A percentile compares a stretch with the other conserved stretches of the same genome.
These are phyloP conservation scores for Adineta ricciae DNA, from an alignment of 2,888 invertebrate genomes.

Conservation along the genomic window DNA sequence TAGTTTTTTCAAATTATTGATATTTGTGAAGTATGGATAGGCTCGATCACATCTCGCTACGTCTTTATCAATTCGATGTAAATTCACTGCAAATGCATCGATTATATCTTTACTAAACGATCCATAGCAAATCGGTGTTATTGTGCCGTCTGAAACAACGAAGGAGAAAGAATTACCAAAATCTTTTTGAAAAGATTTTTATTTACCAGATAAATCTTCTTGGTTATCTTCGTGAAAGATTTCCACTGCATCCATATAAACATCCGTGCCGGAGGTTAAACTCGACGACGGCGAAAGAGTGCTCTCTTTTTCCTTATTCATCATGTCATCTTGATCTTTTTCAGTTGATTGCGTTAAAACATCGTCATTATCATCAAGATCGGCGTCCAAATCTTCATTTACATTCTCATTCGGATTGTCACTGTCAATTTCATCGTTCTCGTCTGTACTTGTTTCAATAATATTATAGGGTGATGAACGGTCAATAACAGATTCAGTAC, in stretches of 20 bases:
- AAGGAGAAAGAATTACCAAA: too few species aligned
- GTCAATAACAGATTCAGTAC: not conserved
- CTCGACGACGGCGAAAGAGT: constrained; percentile 17
- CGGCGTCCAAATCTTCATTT: constrained; percentile 13
- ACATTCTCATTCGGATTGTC: too few species aligned
- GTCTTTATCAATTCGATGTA: constrained; percentile 89
- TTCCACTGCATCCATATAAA: constrained; percentile 35
- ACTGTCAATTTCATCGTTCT: not conserved
- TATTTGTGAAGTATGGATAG: constrained; percentile 74
- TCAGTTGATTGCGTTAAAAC: constrained; percentile 27
- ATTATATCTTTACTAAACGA: constrained; percentile 36
- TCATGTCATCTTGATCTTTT: constrained; percentile 33
- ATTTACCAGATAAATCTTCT: not conserved
- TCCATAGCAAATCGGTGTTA: not conserved
- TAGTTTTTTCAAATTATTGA: constrained; percentile 77
- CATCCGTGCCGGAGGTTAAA: constrained; percentile 22
- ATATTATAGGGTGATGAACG: not conserved
- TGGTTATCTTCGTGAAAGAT: not conserved
- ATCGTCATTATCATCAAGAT: constrained; percentile 34
- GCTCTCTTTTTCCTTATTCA: not conserved
- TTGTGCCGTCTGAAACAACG: too few species aligned
- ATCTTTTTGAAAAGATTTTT: not conserved
- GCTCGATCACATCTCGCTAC: constrained; percentile 88
- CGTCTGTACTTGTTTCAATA: not conserved
- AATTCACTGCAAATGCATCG: constrained; percentile 61